phyloP scores from a whole-genome alignment of 2,888 invertebrate species.

The Amiota mariae region DNA sequence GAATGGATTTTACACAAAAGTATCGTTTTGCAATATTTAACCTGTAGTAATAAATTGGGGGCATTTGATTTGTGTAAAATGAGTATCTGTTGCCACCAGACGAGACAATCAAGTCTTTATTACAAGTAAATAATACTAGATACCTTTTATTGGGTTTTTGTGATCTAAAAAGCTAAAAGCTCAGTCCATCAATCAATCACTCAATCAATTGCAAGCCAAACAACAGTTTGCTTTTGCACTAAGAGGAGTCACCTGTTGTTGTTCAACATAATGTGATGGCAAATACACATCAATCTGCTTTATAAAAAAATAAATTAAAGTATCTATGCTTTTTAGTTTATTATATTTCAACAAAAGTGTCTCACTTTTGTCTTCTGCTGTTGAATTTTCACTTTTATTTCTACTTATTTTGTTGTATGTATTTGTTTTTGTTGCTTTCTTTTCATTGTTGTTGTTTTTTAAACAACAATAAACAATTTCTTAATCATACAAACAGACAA shows the following conservation, averaged over 20 bases:
- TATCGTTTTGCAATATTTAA: slow-evolving; percentile 14
- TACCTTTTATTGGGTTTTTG: no score
- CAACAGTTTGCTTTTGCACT: not conserved
- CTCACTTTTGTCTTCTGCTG: not conserved
- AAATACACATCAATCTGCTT: no score
- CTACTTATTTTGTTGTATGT: slow-evolving; percentile 50
- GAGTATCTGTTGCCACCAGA: no score
- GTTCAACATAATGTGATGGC: no score
- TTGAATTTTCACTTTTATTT: slow-evolving; percentile 45
- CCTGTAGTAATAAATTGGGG: not conserved
- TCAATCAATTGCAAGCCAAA: slow-evolving; percentile 17
- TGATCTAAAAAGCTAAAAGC: no score
- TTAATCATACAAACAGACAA: slow-evolving; percentile 1
- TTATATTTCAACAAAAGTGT: slow-evolving; percentile 7
- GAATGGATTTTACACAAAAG: no score
- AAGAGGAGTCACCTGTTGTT: not conserved
- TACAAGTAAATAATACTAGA: no score
- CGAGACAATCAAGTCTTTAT: no score
- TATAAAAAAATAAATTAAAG: no score
- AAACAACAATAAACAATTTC: slow-evolving; percentile 13
- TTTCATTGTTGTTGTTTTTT: not conserved
- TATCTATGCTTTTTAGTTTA: slow-evolving; percentile 8
- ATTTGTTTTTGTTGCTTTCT: slow-evolving; percentile 39
- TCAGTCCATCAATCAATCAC: not conserved
- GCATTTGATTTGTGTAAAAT: not conserved